phyloP scores from a whole-genome alignment of 35 echinoderm and acorn worm genomes.

The Apostichopus parvimensis region DNA sequence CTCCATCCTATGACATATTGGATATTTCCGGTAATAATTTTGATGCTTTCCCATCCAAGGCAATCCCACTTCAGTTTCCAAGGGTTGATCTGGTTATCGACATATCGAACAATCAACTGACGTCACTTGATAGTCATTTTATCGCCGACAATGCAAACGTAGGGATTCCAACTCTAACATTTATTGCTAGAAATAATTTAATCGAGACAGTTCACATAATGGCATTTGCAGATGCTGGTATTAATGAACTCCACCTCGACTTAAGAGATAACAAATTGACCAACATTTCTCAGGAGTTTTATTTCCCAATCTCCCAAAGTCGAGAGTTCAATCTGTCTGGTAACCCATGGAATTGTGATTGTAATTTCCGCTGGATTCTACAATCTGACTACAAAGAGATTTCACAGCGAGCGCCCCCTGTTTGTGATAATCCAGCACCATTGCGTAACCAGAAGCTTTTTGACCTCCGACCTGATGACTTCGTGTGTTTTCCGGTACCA shows the following conservation, averaged over 20 bases:
- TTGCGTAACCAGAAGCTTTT: neutral
- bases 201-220: neutral
- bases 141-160: neutral
- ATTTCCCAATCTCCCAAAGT: conserved; percentile 18
- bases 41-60: conserved; percentile 13
- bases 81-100: conserved; percentile 8
- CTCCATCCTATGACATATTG: conserved; percentile 3
- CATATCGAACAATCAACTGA: conserved; percentile 40
- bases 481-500: neutral
- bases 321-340: conserved; percentile 23
- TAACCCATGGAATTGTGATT: conserved; percentile 52
- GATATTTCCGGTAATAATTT: conserved; percentile 29
- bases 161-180: neutral
- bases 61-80: neutral
- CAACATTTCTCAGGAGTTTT: conserved; percentile 9
- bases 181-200: conserved; percentile 1
- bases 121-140: neutral
- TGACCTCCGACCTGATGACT: conserved; percentile 21
- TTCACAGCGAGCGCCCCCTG: neutral
- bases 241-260: conserved; percentile 9
- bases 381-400: neutral
- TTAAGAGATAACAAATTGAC: conserved; percentile 19
- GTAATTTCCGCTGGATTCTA: conserved; percentile 34
- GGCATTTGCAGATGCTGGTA: neutral
- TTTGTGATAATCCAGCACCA: neutral